A percentile compares a stretch with the other conserved stretches of the same genome.
Evolutionary conservation across 2,888 invertebrate species (phyloP).

Genomic region (Abrostola triplasia): DNA sequence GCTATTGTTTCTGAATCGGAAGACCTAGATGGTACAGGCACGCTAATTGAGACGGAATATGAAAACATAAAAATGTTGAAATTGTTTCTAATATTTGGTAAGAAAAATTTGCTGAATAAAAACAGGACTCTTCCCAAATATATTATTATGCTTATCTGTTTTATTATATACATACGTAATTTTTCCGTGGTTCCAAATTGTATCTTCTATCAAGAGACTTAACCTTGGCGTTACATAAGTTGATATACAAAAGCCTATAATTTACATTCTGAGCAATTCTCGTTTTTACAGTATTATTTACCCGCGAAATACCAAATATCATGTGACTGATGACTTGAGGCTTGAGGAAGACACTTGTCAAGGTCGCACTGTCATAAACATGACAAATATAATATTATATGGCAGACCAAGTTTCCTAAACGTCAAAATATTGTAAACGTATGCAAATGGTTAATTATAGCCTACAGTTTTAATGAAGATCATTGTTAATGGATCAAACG

Average conservation of each 20-base stretch:
- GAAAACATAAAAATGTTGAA: too few species aligned
- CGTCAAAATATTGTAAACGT: conserved; percentile 15
- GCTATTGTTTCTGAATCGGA: too few species aligned
- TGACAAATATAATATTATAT: conserved; percentile 4
- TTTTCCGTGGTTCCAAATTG: not conserved
- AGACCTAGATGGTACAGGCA: too few species aligned
- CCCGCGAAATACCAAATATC: conserved; percentile 2
- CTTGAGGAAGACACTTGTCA: not conserved
- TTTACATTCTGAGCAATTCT: not conserved
- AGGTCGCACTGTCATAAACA: conserved; percentile 22
- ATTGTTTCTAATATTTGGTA: too few species aligned
- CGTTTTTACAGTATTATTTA: not conserved
- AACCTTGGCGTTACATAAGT: not conserved
- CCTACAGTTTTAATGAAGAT: not conserved
- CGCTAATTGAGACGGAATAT: too few species aligned
- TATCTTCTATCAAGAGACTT: too few species aligned
- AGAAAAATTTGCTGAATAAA: too few species aligned
- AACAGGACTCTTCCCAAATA: too few species aligned
- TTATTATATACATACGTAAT: not conserved
- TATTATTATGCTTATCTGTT: too few species aligned
- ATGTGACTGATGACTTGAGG: conserved; percentile 20
- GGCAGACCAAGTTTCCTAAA: conserved; percentile 2
- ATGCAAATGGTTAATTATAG: conserved; percentile 11
- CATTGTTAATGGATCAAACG: not conserved
- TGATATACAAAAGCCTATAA: not conserved